Percentiles rank a stretch among this genome's conserved stretches.
phyloP scores from a whole-genome alignment of 2,888 invertebrate genomes.

The Oxycera nigricornis region DNA sequence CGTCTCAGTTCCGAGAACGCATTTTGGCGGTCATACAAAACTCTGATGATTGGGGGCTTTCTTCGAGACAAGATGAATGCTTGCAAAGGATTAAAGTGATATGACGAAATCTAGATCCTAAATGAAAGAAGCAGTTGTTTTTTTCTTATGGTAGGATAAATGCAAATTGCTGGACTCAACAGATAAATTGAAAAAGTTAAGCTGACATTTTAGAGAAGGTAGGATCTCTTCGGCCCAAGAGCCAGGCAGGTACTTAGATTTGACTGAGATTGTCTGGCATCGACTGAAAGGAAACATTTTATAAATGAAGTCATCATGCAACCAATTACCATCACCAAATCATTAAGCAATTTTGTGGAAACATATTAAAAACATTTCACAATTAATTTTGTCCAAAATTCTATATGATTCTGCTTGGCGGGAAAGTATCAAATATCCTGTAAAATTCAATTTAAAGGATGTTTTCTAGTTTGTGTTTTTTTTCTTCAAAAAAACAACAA shows the following conservation, averaged over 20 bases:
- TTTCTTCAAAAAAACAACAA: no score
- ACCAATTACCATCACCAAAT: no score
- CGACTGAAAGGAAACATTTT: no score
- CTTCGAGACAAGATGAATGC: neutral
- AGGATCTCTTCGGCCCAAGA: neutral
- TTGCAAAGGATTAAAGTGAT: neutral
- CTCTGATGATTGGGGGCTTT: neutral
- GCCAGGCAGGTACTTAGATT: neutral
- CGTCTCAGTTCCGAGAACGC: neutral
- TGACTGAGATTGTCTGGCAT: no score
- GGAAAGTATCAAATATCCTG: no score
- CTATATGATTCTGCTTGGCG: no score
- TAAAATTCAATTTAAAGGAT: no score
- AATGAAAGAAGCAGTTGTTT: neutral
- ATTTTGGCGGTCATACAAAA: neutral
- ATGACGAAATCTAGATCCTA: neutral
- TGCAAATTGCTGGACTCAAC: neutral
- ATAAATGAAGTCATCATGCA: no score
- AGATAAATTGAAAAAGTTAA: conserved; percentile 15
- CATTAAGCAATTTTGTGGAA: no score
- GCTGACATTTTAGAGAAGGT: neutral
- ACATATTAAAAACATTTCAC: no score
- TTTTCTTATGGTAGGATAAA: neutral
- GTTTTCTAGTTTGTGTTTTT: no score
- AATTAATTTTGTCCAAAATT: no score